Conservation (phyloP, 1,140 invertebrate genomes). For the Drosophila pseudoananassae region DNA sequence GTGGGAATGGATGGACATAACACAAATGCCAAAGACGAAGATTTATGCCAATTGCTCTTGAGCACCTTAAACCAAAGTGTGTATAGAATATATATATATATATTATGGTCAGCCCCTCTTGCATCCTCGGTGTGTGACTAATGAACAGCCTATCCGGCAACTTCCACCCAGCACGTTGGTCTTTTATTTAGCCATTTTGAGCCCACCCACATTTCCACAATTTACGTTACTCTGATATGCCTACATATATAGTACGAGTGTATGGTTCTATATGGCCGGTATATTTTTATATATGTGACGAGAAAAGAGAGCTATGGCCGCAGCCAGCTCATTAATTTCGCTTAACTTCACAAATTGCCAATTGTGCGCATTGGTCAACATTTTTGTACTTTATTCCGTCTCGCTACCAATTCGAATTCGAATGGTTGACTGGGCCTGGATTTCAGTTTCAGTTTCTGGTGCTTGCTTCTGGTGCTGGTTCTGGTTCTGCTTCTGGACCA, state of each 20-base stretch:
- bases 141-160: slow-evolving; percentile 55
- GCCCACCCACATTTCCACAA: slow-evolving; percentile 33
- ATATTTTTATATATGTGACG: slow-evolving; percentile 26
- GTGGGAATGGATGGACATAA: slow-evolving; percentile 49
- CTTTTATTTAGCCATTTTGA: slow-evolving; percentile 69
- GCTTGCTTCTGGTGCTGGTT: neutral
- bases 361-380: slow-evolving; percentile 81
- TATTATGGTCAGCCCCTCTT: neutral
- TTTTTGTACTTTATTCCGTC: slow-evolving; percentile 50
- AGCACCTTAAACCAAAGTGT: slow-evolving; percentile 56
- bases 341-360: slow-evolving; percentile 82
- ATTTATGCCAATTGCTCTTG: slow-evolving; percentile 76
- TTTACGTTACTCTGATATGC: slow-evolving; percentile 31
- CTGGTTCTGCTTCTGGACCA: slow-evolving; percentile 4
- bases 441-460: slow-evolving; percentile 6
- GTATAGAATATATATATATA: slow-evolving; percentile 1
- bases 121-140: slow-evolving; percentile 58
- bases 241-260: neutral
- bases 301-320: slow-evolving; percentile 32
- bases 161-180: slow-evolving; percentile 21
- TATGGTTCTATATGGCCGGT: slow-evolving; percentile 7
- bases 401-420: slow-evolving; percentile 40
- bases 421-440: slow-evolving; percentile 38
- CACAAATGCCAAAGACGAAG: slow-evolving; percentile 49
- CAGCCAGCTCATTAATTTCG: slow-evolving; percentile 76